Percentiles rank a stretch among this genome's conserved stretches.
phyloP scores from a whole-genome alignment of 2,888 invertebrate genomes.

The Cylindroiulus punctatus region DNA sequence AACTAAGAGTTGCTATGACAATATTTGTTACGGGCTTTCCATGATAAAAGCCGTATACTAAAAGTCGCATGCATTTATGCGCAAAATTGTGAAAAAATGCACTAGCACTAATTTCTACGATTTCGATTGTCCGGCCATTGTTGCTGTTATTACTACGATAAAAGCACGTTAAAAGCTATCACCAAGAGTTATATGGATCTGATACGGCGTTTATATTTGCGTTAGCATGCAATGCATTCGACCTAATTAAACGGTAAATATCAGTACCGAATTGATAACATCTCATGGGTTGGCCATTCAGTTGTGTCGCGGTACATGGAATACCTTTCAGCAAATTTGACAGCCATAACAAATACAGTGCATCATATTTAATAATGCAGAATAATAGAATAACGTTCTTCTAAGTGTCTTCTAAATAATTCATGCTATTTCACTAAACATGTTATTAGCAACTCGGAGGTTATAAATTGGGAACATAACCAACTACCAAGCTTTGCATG shows the following conservation, averaged over 20 bases:
- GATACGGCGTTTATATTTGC: neutral
- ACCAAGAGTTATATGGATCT: neutral
- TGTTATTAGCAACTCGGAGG: neutral
- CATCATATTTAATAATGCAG: too few species aligned
- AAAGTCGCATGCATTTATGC: constrained; percentile 26
- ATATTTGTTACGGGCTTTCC: constrained; percentile 51
- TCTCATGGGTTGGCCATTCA: neutral
- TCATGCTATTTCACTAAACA: neutral
- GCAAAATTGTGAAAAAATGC: constrained; percentile 4
- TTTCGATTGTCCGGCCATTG: neutral
- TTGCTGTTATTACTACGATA: neutral
- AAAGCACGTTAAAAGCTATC: constrained; percentile 23
- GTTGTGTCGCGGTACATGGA: neutral
- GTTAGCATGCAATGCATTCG: neutral
- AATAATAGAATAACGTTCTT: neutral
- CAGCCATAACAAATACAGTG: neutral
- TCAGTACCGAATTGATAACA: neutral
- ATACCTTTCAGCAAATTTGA: neutral
- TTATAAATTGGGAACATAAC: too few species aligned
- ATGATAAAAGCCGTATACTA: constrained; percentile 15
- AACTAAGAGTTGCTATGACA: constrained; percentile 55
- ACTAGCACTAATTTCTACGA: neutral
- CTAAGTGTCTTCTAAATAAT: neutral
- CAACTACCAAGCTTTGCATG: too few species aligned
- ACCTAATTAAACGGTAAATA: constrained; percentile 42